Conservation (phyloP, 2,113 vertebrate species). For the Bubo bubo region DNA sequence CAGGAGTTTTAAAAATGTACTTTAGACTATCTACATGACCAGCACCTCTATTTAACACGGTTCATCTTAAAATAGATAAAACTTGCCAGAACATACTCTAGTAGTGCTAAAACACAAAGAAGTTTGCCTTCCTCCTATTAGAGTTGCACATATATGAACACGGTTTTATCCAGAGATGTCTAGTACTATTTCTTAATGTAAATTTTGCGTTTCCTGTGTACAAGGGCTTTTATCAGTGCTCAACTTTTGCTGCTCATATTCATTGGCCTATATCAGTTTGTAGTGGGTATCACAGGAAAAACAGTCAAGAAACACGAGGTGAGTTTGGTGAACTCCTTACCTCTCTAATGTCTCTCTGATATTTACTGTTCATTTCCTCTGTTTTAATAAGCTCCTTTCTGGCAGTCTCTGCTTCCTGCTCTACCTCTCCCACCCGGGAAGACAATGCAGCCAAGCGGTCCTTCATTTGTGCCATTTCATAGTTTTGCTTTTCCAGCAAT, state of each 20-base stretch:
- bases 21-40: neutral
- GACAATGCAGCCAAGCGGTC: slow-evolving; percentile 94
- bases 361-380: slow-evolving; percentile 97
- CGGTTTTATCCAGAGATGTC: neutral
- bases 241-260: neutral
- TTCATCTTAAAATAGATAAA: neutral
- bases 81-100: neutral
- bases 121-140: neutral
- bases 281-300: neutral
- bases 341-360: slow-evolving; percentile 98
- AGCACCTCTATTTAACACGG: neutral
- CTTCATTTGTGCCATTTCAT: slow-evolving; percentile 99
- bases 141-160: neutral
- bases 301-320: neutral
- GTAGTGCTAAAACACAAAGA: neutral
- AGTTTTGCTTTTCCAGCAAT: slow-evolving; percentile 96
- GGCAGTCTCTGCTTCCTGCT: slow-evolving; percentile 95
- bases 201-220: neutral
- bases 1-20: neutral
- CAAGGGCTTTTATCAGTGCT: neutral
- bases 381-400: slow-evolving; percentile 98
- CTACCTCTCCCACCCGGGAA: slow-evolving; percentile 93
- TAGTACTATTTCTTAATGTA: neutral
- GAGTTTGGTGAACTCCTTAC: slow-evolving; percentile 65
- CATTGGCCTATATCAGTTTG: neutral